Percentiles rank a stretch among this genome's conserved stretches.
Evolutionary conservation across 2,888 invertebrate genomes (phyloP).

Genomic region (Pteria penguin): DNA sequence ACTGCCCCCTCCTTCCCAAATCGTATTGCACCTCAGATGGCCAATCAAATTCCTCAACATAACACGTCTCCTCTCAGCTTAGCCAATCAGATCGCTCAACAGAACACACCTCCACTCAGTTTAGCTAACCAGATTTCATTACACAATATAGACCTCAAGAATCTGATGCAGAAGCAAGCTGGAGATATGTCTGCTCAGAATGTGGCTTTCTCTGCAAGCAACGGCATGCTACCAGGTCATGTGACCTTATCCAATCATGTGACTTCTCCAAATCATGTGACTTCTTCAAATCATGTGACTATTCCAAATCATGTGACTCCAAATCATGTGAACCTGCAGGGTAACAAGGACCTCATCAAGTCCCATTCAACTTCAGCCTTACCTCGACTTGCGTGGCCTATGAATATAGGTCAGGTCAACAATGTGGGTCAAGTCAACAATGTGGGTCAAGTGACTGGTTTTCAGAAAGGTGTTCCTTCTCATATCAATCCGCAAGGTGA

Average conservation of each 20-base stretch:
- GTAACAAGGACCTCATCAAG: not conserved
- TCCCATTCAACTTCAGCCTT: conserved; percentile 6
- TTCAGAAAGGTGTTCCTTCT: conserved; percentile 27
- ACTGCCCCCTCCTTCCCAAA: too few relatives aligned
- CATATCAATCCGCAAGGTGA: conserved; percentile 17
- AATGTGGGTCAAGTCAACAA: too few relatives aligned
- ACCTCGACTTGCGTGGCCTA: conserved; percentile 19
- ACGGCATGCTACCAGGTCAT: not conserved
- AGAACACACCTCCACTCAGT: too few relatives aligned
- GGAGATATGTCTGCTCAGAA: not conserved
- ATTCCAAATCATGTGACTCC: not conserved
- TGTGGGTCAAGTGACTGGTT: conserved; percentile 15
- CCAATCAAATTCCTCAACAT: too few relatives aligned
- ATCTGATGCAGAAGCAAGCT: too few relatives aligned
- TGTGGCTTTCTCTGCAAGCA: not conserved
- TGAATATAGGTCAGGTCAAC: not conserved
- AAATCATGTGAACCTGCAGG: not conserved
- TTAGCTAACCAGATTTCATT: too few relatives aligned
- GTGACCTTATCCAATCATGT: conserved; percentile 2
- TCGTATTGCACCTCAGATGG: too few relatives aligned
- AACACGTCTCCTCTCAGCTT: too few relatives aligned
- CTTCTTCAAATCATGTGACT: too few relatives aligned
- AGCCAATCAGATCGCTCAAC: too few relatives aligned
- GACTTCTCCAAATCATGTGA: not conserved
- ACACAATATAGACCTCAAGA: too few relatives aligned